Evolutionary conservation across 2,888 invertebrate genomes (phyloP), one percentile per base, ranked within the genome.

Genomic region (Dilophus febrilis): DNA sequence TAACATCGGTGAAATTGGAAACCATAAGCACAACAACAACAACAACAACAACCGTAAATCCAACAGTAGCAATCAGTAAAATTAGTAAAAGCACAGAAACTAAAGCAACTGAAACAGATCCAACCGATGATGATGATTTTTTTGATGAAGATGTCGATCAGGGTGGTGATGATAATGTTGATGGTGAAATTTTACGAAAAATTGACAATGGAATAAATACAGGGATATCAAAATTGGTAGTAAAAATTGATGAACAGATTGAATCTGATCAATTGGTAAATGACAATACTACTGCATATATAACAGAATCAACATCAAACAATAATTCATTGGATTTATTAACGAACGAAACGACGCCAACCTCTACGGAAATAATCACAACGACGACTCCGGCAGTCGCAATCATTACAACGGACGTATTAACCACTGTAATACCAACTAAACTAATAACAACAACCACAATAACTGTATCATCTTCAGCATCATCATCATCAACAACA

Each of bases 41-140:
- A 27, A 7, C 41, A 39, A 27, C 47, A 46, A 17, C 45, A 45
- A 13, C 42, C 42, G 2, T 42, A 43, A 10, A 47, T 45, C 10
- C 40, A 48, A 12, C 46, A 47, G 38, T 50, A 49, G 16, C 47
- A 50, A 36, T 44, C 45, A 39, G 46, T 42, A 14, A 51, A 50
- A n/a, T 45, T 47, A 10, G 28, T 32, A 10, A 42, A 38, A n/a
- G 32, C 32, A 26, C 44, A 36, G 22, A 46, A 48, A 10, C 47
- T 46, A 28, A 44, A 43, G 18, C 33, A 11, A 33, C 18, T 47
- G 22, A 22, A 22, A 22, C 22, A 22, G 22, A 22, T 22, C 22
- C 22, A 4, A 22, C 22, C 5, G 22, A 22, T 22, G 22, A 22
- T 8, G 22, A 22, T 22, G 22, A 22, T 6, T 22, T 22, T 22